phyloP scores from a whole-genome alignment of 1,140 invertebrate genomes.

The Scaptomyza pallida region DNA sequence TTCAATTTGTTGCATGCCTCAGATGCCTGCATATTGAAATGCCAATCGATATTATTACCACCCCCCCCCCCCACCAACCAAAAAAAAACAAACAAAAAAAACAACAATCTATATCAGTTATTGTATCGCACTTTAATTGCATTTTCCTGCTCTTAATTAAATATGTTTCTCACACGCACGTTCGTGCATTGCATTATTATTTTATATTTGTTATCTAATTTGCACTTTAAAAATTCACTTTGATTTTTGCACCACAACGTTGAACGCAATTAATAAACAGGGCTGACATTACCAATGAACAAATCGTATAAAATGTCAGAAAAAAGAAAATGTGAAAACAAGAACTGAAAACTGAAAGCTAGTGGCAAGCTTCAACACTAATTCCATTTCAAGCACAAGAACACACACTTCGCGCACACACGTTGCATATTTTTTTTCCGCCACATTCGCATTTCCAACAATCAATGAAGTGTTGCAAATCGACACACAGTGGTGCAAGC shows the following conservation, averaged over 20 bases:
- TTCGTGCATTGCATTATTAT: neutral
- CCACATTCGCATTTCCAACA: slow-evolving; percentile 28
- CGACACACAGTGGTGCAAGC: slow-evolving; percentile 9
- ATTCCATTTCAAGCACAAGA: slow-evolving; percentile 50
- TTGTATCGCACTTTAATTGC: slow-evolving; percentile 4
- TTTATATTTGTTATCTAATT: neutral
- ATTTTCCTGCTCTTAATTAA: slow-evolving; percentile 1
- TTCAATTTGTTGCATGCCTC: slow-evolving; percentile 38
- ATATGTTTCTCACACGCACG: neutral
- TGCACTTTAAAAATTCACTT: neutral
- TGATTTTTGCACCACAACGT: neutral
- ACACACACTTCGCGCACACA: neutral
- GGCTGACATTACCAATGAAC: no score
- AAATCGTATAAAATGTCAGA: neutral
- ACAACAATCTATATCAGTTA: no score
- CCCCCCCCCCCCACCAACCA: no score
- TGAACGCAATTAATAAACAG: neutral
- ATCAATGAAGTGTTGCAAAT: slow-evolving; percentile 15
- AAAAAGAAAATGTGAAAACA: neutral
- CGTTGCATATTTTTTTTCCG: slow-evolving; percentile 24
- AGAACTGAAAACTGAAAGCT: neutral
- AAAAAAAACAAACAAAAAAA: no score
- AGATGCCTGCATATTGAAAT: slow-evolving; percentile 2
- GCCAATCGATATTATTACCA: slow-evolving; percentile 8
- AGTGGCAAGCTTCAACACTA: slow-evolving; percentile 58